Conservation (phyloP, 2,888 invertebrate species). For the Synergus gifuensis region DNA sequence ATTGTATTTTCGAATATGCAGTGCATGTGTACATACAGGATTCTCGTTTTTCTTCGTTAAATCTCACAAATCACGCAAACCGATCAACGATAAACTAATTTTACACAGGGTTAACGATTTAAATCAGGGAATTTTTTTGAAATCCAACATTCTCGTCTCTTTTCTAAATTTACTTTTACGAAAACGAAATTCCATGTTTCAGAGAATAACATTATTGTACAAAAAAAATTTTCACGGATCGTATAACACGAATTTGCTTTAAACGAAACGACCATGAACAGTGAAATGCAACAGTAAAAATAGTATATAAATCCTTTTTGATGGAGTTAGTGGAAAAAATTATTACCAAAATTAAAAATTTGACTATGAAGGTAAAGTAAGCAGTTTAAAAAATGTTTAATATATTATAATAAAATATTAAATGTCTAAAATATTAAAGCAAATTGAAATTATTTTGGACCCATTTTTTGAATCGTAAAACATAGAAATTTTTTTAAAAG, state of each 20-base stretch:
- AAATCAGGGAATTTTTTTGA: slow-evolving; percentile 44
- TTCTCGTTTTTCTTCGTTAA: slow-evolving; percentile 48
- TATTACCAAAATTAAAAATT: background rate
- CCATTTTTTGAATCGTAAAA: background rate
- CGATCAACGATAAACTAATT: slow-evolving; percentile 57
- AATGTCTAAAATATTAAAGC: no score
- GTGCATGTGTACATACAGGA: slow-evolving; percentile 39
- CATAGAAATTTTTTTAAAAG: background rate
- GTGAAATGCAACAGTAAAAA: background rate
- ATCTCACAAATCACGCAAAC: slow-evolving; percentile 49
- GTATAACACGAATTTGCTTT: slow-evolving; percentile 13
- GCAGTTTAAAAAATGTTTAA: no score
- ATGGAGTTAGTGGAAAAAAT: background rate
- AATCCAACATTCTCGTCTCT: slow-evolving; percentile 7
- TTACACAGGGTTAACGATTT: slow-evolving; percentile 44
- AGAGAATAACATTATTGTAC: background rate
- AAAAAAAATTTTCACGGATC: background rate
- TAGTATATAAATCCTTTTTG: background rate
- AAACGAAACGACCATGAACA: background rate
- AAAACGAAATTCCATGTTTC: slow-evolving; percentile 22
- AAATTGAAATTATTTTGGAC: background rate
- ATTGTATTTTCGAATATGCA: background rate
- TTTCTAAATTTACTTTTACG: slow-evolving; percentile 3
- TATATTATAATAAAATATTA: no score
- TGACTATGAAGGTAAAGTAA: no score